phyloP scores from a whole-genome alignment of 2,888 invertebrate species.

The Amphipoea oculea region DNA sequence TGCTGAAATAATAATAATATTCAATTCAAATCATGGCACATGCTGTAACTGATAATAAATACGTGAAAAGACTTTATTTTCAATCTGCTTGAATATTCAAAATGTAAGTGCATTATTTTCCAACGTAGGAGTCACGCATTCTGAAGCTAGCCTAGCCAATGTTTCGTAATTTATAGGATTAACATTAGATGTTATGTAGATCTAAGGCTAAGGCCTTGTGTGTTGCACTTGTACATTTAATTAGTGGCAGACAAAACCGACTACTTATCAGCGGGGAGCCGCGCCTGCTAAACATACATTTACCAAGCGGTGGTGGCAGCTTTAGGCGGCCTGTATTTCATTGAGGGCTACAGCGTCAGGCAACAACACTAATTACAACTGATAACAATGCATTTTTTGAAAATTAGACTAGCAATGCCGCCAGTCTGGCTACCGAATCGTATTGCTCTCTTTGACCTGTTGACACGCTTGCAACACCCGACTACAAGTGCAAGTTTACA shows the following conservation, averaged over 20 bases:
- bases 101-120: slow-evolving; percentile 43
- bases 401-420: not conserved
- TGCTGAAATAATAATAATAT: slow-evolving; percentile 52
- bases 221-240: not conserved
- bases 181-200: not conserved
- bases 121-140: not conserved
- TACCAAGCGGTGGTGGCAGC: not conserved
- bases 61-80: slow-evolving; percentile 21
- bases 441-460: not conserved
- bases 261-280: not conserved
- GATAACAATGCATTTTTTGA: too few species aligned
- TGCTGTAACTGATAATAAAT: slow-evolving; percentile 25
- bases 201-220: too few species aligned
- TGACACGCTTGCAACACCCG: not conserved
- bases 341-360: not conserved
- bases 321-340: not conserved
- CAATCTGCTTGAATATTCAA: slow-evolving; percentile 36
- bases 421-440: not conserved
- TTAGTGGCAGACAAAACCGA: not conserved
- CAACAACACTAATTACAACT: not conserved
- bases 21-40: slow-evolving; percentile 56
- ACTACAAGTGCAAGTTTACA: not conserved
- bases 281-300: too few species aligned
- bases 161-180: not conserved
- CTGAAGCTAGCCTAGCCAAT: not conserved